Conservation (phyloP, 1,140 invertebrate species). For the Hycleus phaleratus region DNA sequence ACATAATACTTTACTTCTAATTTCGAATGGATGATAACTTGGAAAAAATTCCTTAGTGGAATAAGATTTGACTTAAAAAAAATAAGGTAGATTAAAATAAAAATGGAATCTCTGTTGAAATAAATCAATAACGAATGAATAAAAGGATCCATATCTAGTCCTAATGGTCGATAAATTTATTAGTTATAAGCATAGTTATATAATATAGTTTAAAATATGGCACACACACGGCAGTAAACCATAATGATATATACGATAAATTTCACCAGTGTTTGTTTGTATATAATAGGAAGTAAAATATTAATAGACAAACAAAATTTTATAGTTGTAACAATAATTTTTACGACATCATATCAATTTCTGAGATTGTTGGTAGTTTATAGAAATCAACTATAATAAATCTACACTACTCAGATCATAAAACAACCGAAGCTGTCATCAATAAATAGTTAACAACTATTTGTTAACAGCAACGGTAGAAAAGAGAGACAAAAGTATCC, state of each 20-base stretch:
- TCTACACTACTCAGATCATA: no score
- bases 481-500: constrained; percentile 2
- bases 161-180: constrained; percentile 18
- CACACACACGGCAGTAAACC: constrained; percentile 34
- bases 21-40: no score
- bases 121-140: background rate
- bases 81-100: no score
- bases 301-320: no score
- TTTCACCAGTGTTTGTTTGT: no score
- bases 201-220: constrained; percentile 30
- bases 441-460: background rate
- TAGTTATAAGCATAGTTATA: constrained; percentile 31
- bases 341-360: background rate
- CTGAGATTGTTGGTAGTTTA: constrained; percentile 10
- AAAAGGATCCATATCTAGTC: constrained; percentile 18
- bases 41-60: no score
- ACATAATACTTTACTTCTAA: no score
- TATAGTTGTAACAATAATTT: no score
- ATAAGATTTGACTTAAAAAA: no score
- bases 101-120: no score
- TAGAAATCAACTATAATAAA: constrained; percentile 4
- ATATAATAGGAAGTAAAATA: no score
- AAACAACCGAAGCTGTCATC: no score
- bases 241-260: constrained; percentile 13
- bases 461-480: constrained; percentile 4